A percentile compares a stretch with the other conserved stretches of the same genome.
phyloP scores from a whole-genome alignment of 2,797 vertebrate species.

The Bradypus variegatus region DNA sequence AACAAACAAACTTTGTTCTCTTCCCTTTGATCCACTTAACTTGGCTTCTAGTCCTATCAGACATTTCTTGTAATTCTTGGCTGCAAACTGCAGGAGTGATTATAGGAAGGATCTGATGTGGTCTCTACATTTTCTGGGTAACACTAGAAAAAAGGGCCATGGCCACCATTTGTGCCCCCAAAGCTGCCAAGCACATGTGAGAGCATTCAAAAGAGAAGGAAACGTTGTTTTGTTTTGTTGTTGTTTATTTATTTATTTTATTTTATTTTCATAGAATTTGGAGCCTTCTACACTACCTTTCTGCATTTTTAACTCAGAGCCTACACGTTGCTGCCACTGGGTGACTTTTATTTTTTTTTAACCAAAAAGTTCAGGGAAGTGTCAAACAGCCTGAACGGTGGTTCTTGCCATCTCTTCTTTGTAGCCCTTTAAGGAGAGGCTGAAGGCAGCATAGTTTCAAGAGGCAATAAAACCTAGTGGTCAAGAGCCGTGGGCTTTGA shows the following conservation, averaged over 20 bases:
- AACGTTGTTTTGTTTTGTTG: not conserved
- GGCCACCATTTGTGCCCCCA: not conserved
- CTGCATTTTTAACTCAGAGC: not conserved
- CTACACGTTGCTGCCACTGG: not conserved
- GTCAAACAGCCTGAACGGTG: not conserved
- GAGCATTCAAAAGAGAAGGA: not conserved
- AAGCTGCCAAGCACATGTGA: not conserved
- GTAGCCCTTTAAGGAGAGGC: not conserved
- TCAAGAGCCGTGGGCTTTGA: not conserved
- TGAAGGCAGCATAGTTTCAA: not conserved
- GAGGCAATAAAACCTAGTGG: not conserved
- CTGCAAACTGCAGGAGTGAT: not conserved
- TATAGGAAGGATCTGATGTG: not conserved
- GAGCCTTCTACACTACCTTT: not conserved
- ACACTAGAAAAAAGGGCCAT: not conserved
- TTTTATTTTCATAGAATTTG: slow-evolving; percentile 14
- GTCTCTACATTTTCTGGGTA: not conserved
- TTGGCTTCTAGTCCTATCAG: not conserved
- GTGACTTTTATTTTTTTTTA: not conserved
- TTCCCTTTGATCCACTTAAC: not conserved
- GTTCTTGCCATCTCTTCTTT: not conserved
- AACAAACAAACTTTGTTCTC: not conserved
- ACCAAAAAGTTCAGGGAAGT: not conserved
- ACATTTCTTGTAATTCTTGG: not conserved
- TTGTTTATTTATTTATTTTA: not conserved